Evolutionary conservation across 1,140 invertebrate species (phyloP), one percentile per base, ranked within the genome.

Genomic region (Apis laboriosa): DNA sequence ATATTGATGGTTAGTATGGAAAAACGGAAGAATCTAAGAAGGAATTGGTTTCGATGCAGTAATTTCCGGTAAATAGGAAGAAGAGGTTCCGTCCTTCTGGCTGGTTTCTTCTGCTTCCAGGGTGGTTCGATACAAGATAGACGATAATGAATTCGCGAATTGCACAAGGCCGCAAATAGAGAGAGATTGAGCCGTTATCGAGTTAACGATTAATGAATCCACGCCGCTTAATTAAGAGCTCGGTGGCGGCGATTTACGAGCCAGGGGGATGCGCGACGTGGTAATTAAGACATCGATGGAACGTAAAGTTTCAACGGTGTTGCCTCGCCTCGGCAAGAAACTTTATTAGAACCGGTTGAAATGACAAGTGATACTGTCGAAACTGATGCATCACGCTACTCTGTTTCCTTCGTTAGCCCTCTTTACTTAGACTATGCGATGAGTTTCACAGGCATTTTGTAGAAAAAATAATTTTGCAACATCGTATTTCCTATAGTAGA

Each of bases 251-350:
- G 58, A 64, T 77, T 55, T 53, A 66, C 75, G 51, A 55, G 58
- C 13, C 12, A 9, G 19, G 49, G n/a, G 43, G 58, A 63, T 34
- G 74, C 77, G 21, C 72, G 55, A 60, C 19, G 34, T 34, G 53
- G 15, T 71, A 58, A 78, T 78, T 78, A 68, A 78, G 64, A 78
- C 53, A 66, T 78, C 77, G 72, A 49, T 11, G 67, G 19, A 28
- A 78, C 51, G 77, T 61, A 43, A 71, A 70, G 53, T 58, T 78
- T n/a, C 24, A 53, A 28, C 64, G 21, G 71, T 15, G 71, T 43
- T 74, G 71, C 28, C 71, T 73, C 8, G 71, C 51, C 28, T 13
- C 21, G 64, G 21, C 21, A 9, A 1, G 13, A 4, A 43, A 51
- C 53, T 71, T 71, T 71, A 71, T 79, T 79, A 60, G 67, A 61